Evolutionary conservation across 1,140 invertebrate genomes (phyloP).

Genomic region (Liolophura sinensis): DNA sequence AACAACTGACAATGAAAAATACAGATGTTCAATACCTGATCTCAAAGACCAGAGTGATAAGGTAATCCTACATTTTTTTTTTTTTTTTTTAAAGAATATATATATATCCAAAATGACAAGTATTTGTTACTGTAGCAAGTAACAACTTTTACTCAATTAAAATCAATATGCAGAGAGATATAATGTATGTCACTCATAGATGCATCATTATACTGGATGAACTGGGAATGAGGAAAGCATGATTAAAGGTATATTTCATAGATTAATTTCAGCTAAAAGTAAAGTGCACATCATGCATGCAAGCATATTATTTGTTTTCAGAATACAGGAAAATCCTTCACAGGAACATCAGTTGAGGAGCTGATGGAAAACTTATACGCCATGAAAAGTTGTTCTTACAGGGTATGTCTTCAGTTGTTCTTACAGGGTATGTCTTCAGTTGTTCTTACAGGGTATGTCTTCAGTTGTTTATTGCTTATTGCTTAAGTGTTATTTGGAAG

Average conservation of each 20-base stretch:
- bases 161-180: slow-evolving; percentile 1
- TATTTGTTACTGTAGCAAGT: background rate
- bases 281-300: background rate
- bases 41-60: slow-evolving; percentile 56
- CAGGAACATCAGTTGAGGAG: slow-evolving; percentile 74
- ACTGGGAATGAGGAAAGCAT: background rate
- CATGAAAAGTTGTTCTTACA: slow-evolving; percentile 77
- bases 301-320: slow-evolving; percentile 26
- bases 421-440: background rate
- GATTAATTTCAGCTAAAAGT: background rate
- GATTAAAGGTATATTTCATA: background rate
- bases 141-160: background rate
- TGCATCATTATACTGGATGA: background rate
- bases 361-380: slow-evolving; percentile 76
- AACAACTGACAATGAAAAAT: slow-evolving; percentile 62
- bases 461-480: slow-evolving; percentile 11
- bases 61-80: slow-evolving; percentile 7
- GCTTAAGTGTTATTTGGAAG: slow-evolving; percentile 4
- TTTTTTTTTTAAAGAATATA: slow-evolving; percentile 20
- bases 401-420: slow-evolving; percentile 59
- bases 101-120: background rate
- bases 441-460: background rate
- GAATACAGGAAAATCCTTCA: slow-evolving; percentile 42
- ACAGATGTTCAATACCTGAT: slow-evolving; percentile 74
- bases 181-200: slow-evolving; percentile 22